Percentiles rank a stretch among this genome's conserved stretches.
Conservation (phyloP, 2,113 vertebrate genomes). For the Oxyura jamaicensis region DNA sequence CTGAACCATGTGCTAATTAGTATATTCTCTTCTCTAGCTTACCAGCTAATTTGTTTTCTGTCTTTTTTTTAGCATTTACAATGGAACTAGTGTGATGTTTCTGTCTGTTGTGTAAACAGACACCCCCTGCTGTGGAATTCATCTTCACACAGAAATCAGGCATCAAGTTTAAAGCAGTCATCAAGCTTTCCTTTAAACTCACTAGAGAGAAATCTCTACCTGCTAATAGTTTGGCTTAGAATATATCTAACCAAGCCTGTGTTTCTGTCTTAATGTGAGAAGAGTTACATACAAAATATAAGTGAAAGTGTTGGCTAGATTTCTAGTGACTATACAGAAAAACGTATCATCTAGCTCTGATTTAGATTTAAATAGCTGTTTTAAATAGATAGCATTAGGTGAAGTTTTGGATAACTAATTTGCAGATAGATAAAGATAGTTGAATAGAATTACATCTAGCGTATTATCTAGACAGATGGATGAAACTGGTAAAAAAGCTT, state of each 20-base stretch:
- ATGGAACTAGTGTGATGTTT: background rate
- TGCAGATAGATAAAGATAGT: background rate
- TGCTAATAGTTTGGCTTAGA: background rate
- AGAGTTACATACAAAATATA: background rate
- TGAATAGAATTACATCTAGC: background rate
- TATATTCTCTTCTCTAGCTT: background rate
- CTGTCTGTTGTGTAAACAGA: background rate
- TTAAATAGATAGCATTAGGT: background rate
- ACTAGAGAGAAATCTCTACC: background rate
- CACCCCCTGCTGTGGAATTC: background rate
- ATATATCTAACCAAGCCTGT: background rate
- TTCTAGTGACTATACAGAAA: background rate
- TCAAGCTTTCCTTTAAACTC: background rate
- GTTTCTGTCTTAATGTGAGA: background rate
- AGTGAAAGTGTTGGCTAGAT: background rate
- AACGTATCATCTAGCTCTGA: background rate
- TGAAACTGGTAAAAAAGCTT: background rate
- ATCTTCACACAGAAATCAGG: background rate
- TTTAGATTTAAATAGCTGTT: background rate
- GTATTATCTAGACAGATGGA: background rate
- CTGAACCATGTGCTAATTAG: background rate
- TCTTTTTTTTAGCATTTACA: background rate
- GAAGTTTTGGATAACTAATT: background rate
- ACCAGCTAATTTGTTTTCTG: background rate
- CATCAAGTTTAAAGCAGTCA: background rate